Percentiles rank a stretch among this genome's conserved stretches.
phyloP scores from a whole-genome alignment of 2,113 vertebrate species.

The Cricetomys ansorgei region DNA sequence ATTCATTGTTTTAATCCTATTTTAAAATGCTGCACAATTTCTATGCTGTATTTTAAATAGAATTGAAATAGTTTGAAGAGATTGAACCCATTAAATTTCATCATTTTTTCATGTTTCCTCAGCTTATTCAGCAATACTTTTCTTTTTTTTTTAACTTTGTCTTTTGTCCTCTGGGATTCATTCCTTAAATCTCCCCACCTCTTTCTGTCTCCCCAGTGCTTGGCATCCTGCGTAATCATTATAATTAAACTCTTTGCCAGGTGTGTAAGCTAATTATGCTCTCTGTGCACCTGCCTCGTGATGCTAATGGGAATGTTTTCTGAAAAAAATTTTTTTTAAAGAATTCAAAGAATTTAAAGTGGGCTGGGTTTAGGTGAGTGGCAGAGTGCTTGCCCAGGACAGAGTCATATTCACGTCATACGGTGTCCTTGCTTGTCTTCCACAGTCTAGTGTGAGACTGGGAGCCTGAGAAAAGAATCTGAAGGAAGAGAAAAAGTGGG shows the following conservation, averaged over 20 bases:
- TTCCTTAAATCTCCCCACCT: not conserved
- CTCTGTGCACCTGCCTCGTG: not conserved
- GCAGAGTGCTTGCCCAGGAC: not conserved
- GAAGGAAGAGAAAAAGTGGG: not conserved
- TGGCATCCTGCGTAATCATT: not conserved
- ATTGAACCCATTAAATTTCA: not conserved
- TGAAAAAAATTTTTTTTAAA: not conserved
- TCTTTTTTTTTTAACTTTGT: too few relatives aligned
- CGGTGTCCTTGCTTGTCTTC: not conserved
- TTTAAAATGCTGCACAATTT: not conserved
- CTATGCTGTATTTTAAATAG: not conserved
- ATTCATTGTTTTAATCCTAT: not conserved
- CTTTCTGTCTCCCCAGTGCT: not conserved
- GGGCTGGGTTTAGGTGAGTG: not conserved
- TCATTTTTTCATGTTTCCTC: not conserved
- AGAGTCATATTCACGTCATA: too few relatives aligned
- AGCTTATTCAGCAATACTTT: not conserved
- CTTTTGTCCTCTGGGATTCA: not conserved
- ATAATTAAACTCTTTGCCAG: not conserved
- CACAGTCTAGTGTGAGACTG: not conserved
- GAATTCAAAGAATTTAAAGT: not conserved
- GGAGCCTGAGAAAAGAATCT: not conserved
- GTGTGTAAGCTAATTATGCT: not conserved
- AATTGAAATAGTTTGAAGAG: not conserved
- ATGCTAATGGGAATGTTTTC: not conserved